These are phyloP conservation scores for Chelidonichthys spinosus DNA, from an alignment of 2,797 vertebrate species.

Conservation along the genomic window DNA sequence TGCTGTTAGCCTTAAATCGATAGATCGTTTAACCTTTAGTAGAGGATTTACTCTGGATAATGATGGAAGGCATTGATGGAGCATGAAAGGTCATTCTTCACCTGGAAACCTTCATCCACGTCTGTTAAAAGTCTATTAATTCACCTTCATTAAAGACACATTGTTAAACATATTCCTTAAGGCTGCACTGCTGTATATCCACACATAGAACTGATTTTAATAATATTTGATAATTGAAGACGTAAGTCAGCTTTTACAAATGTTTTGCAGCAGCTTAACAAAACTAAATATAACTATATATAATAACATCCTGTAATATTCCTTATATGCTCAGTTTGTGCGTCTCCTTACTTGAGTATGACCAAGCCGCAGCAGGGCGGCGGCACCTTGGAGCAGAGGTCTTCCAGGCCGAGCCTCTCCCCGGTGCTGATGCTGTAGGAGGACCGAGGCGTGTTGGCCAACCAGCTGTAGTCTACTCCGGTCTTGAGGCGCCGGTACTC, in stretches of 20 bases:
- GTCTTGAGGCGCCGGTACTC: slow-evolving; percentile 89
- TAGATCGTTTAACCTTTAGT: neutral
- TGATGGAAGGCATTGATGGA: neutral
- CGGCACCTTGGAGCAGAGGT: slow-evolving; percentile 91
- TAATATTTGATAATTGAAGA: neutral
- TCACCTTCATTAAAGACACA: neutral
- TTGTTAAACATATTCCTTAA: neutral
- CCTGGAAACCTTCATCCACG: neutral
- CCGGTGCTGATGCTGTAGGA: slow-evolving; percentile 88
- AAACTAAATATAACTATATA: neutral
- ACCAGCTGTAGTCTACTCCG: slow-evolving; percentile 97
- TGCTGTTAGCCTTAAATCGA: neutral
- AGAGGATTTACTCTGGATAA: slow-evolving; percentile 2
- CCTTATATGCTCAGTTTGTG: neutral
- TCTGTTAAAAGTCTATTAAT: neutral
- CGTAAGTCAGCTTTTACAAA: neutral
- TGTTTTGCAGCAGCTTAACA: neutral
- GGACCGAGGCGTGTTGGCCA: slow-evolving; percentile 87
- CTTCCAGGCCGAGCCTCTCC: slow-evolving; percentile 91
- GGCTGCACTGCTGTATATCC: neutral
- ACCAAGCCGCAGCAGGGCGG: slow-evolving; percentile 92
- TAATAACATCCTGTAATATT: neutral
- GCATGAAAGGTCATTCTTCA: slow-evolving; percentile 11
- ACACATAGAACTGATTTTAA: neutral
- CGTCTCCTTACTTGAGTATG: slow-evolving; percentile 89